Conservation (phyloP, 2,888 invertebrate species). For the Pyralis farinalis region DNA sequence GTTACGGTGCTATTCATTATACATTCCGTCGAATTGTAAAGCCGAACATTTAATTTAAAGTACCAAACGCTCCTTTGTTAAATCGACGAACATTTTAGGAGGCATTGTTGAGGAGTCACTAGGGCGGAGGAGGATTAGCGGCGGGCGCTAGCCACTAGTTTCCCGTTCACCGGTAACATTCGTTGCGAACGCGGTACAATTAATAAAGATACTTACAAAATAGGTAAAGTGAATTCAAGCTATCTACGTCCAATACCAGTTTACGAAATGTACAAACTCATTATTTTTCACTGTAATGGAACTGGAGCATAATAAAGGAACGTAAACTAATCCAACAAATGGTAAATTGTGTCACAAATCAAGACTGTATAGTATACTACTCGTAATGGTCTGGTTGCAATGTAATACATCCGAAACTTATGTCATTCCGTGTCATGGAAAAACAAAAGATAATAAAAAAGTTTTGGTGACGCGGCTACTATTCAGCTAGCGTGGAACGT, state of each 20-base stretch:
- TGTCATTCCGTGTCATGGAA: slow-evolving; percentile 26
- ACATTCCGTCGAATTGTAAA: slow-evolving; percentile 80
- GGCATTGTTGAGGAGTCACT: slow-evolving; percentile 60
- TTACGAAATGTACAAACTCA: too few relatives aligned
- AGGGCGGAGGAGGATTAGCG: slow-evolving; percentile 55
- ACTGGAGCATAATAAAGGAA: background rate
- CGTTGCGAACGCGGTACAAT: slow-evolving; percentile 54
- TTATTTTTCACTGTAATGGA: too few relatives aligned
- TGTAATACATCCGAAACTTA: slow-evolving; percentile 25
- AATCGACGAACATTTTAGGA: slow-evolving; percentile 59
- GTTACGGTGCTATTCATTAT: slow-evolving; percentile 81
- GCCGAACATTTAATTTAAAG: slow-evolving; percentile 80
- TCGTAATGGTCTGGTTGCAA: slow-evolving; percentile 21
- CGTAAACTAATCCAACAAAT: background rate
- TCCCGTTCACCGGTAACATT: slow-evolving; percentile 50
- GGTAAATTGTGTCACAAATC: background rate
- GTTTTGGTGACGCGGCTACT: slow-evolving; percentile 46
- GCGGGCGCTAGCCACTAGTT: slow-evolving; percentile 45
- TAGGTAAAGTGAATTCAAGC: slow-evolving; percentile 22
- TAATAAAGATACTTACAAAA: slow-evolving; percentile 59
- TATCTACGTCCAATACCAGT: too few relatives aligned
- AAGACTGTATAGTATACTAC: slow-evolving; percentile 14
- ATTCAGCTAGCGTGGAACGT: slow-evolving; percentile 52
- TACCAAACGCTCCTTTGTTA: slow-evolving; percentile 73
- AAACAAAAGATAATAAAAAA: slow-evolving; percentile 56